These are phyloP conservation scores for Salarias fasciatus DNA, from an alignment of 2,797 vertebrate genomes.

Conservation along the genomic window DNA sequence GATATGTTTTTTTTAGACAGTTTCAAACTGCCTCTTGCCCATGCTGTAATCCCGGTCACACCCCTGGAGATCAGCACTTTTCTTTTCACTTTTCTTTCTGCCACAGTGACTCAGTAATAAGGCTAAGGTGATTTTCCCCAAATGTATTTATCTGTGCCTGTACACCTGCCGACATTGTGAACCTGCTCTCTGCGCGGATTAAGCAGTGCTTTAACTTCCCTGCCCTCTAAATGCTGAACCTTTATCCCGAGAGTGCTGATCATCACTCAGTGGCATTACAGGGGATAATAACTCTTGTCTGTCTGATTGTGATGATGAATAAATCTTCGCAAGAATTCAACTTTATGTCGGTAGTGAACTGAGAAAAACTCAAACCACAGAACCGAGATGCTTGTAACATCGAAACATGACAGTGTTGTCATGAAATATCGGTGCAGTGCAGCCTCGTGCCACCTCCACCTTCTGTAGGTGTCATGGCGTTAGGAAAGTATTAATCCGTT, in stretches of 20 bases:
- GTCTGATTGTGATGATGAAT: conserved; percentile 5
- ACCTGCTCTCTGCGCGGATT: conserved; percentile 36
- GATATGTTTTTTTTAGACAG: neutral
- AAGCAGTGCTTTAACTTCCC: conserved; percentile 28
- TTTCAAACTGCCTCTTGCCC: conserved; percentile 14
- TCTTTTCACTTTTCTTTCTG: conserved; percentile 8
- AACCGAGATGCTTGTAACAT: no score
- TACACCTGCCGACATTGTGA: conserved; percentile 12
- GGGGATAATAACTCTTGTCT: conserved; percentile 37
- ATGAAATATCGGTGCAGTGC: neutral
- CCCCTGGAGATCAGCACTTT: conserved; percentile 14
- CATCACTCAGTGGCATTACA: conserved; percentile 34
- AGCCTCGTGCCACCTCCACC: neutral
- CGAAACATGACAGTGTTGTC: neutral
- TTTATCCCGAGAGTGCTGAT: conserved; percentile 45
- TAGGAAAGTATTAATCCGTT: conserved; percentile 50
- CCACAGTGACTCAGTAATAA: conserved; percentile 26
- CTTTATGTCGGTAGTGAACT: no score
- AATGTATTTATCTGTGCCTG: conserved; percentile 42
- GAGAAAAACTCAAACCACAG: no score
- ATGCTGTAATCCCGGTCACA: conserved; percentile 19
- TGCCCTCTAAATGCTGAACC: conserved; percentile 6
- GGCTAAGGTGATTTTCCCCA: conserved; percentile 48
- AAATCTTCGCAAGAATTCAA: no score
- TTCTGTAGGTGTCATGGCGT: conserved; percentile 30